A percentile compares a stretch with the other conserved stretches of the same genome.
phyloP scores from a whole-genome alignment of 2,888 invertebrate species.

The Sinohyriopsis cumingii region DNA sequence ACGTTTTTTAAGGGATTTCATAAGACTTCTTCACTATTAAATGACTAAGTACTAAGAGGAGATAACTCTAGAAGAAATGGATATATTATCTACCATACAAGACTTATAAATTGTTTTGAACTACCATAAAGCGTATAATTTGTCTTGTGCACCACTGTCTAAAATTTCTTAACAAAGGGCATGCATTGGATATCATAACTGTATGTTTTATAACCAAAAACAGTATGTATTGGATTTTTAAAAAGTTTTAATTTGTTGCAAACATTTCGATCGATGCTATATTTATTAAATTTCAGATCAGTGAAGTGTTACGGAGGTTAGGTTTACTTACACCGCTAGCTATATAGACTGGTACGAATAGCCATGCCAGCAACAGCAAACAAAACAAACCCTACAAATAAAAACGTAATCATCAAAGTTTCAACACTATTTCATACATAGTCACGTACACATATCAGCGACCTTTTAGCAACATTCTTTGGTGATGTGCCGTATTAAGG shows the following conservation, averaged over 20 bases:
- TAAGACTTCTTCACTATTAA: too few species aligned
- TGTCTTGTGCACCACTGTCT: too few species aligned
- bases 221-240: not conserved
- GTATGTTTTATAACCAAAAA: not conserved
- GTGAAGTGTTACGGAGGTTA: not conserved
- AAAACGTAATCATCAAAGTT: not conserved
- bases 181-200: not conserved
- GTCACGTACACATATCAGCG: too few species aligned
- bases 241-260: not conserved
- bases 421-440: too few species aligned
- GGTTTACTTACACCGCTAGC: conserved; percentile 61
- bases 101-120: too few species aligned
- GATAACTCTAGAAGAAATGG: too few species aligned
- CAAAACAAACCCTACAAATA: conserved; percentile 53
- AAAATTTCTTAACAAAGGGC: not conserved
- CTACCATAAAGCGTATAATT: too few species aligned
- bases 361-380: conserved; percentile 63
- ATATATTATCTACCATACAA: too few species aligned
- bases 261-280: not conserved
- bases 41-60: too few species aligned
- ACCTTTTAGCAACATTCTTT: too few species aligned
- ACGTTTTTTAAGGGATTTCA: too few species aligned
- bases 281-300: not conserved
- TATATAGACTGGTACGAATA: conserved; percentile 69
- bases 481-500: too few species aligned